Base-by-base conservation (phyloP, 2,888 invertebrate genomes). In the Athalia rosae region DNA sequence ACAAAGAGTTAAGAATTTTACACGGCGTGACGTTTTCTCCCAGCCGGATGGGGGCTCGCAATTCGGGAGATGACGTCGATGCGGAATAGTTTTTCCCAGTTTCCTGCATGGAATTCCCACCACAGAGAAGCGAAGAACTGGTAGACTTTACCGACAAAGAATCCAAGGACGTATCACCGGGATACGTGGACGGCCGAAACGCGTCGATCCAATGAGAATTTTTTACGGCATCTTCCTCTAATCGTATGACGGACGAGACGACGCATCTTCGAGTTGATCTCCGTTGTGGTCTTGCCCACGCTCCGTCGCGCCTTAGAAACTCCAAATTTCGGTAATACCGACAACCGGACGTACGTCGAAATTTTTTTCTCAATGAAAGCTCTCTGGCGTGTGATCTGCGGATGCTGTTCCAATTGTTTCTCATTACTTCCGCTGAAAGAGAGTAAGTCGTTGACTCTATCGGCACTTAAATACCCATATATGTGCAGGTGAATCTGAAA, bases 381-480 rank as follows among this genome's bases (percentile, higher is more conserved):
- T 67, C 61, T 45, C 66, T 69, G 45, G 59, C 13, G 77, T 77
- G 77, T 61, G 69, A 64, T 45, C 47, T 61, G 15, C 77, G 77
- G 58, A 62, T 13, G 56, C 61, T 62, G 76, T 69, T 76, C 76
- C 79, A 79, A 67, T 62, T 78, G 56, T 79, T 78, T 64, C 77
- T 79, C 71, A 77, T 80, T 74, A 80, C 73, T 63, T 77, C 77
- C 67, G 78, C 80, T 80, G 77, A 50, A 73, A 78, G 78, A 71
- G 56, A 74, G 50, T 50, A 76, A 56, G 63, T 53, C 56, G 61
- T 63, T 45, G 15, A 13, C 45, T 28, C 28, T 28, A 28, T 28
- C 28, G 2, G 28, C 28, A 1, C 28, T 28, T 28, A 28, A 2
- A 28, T 28, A 28, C 0, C 28, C 2, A 28, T 28, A 2, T 28